Evolutionary conservation across 2,888 invertebrate species (phyloP).

Genomic region (Phyllotreta striolata): DNA sequence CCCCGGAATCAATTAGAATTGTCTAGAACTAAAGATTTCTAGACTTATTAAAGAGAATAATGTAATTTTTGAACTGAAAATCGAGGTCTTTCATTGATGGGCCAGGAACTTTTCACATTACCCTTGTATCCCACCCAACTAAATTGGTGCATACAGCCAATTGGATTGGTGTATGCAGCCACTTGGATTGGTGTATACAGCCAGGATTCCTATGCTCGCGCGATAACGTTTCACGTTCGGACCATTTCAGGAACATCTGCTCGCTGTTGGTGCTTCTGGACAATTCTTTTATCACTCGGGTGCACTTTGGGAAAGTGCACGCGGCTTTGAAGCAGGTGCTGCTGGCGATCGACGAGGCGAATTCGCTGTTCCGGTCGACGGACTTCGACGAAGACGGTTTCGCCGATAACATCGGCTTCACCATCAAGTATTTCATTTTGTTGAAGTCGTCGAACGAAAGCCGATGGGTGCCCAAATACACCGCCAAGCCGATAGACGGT

Average conservation of each 20-base stretch:
- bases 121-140: too few relatives aligned
- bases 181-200: background rate
- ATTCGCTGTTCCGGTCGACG: slow-evolving; percentile 65
- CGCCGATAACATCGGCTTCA: slow-evolving; percentile 67
- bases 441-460: slow-evolving; percentile 61
- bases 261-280: slow-evolving; percentile 64
- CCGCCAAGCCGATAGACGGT: slow-evolving; percentile 57
- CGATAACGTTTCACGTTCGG: too few relatives aligned
- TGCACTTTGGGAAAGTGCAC: slow-evolving; percentile 62
- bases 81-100: too few relatives aligned
- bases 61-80: too few relatives aligned
- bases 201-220: slow-evolving; percentile 1
- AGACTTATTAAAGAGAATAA: too few relatives aligned
- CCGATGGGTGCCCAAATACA: slow-evolving; percentile 57
- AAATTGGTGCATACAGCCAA: slow-evolving; percentile 26
- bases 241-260: slow-evolving; percentile 53
- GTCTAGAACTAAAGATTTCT: too few relatives aligned
- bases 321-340: slow-evolving; percentile 63
- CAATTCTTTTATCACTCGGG: slow-evolving; percentile 61
- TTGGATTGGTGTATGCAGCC: background rate
- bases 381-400: slow-evolving; percentile 66
- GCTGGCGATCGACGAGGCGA: slow-evolving; percentile 64
- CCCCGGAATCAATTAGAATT: too few relatives aligned
- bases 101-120: too few relatives aligned
- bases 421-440: slow-evolving; percentile 64